Evolutionary conservation across 2,797 vertebrate species (phyloP).

Genomic region (Peromyscus eremicus): DNA sequence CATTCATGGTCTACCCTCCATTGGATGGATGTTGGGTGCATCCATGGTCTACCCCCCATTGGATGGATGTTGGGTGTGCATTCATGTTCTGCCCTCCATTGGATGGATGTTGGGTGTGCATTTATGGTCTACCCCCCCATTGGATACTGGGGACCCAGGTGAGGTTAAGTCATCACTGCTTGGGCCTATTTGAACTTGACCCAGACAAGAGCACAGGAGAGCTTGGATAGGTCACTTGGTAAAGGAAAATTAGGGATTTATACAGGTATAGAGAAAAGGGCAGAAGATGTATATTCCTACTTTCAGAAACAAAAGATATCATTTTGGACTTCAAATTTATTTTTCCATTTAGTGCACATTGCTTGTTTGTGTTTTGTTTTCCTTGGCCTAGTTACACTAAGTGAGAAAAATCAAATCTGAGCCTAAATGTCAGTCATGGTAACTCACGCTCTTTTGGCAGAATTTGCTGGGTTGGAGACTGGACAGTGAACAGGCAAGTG

Average conservation of each 20-base stretch:
- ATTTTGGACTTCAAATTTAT: background rate
- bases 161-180: slow-evolving; percentile 1
- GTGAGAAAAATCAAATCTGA: background rate
- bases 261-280: background rate
- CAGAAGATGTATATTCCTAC: background rate
- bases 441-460: background rate
- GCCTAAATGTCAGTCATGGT: background rate
- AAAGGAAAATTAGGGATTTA: background rate
- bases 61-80: background rate
- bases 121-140: too few species aligned
- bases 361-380: background rate
- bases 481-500: background rate
- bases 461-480: background rate
- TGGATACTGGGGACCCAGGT: background rate
- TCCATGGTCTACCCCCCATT: background rate
- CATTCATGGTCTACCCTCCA: background rate
- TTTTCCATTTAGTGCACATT: background rate
- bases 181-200: background rate
- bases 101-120: too few species aligned
- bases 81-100: background rate
- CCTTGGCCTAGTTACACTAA: background rate
- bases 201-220: background rate
- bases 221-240: background rate
- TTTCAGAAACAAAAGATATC: background rate
- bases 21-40: background rate